Conservation (phyloP, 1,140 invertebrate species). For the Formica selysi region DNA sequence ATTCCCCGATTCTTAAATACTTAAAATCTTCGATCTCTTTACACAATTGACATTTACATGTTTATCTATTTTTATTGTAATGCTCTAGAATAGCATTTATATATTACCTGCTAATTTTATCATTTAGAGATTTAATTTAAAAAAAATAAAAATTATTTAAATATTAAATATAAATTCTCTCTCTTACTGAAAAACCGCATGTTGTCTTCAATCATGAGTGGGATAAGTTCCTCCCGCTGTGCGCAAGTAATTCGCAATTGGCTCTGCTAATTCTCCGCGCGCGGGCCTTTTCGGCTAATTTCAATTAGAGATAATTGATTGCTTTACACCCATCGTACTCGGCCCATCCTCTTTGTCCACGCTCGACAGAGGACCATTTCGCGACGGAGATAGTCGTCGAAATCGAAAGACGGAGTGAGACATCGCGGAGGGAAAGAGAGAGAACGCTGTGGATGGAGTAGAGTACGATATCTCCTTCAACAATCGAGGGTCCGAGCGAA, state of each 20-base stretch:
- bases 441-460: not conserved
- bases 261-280: conserved; percentile 43
- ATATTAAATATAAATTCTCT: not conserved
- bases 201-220: conserved; percentile 11
- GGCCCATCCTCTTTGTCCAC: conserved; percentile 45
- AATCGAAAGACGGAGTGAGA: conserved; percentile 19
- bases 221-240: conserved; percentile 23
- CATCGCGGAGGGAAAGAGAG: not conserved
- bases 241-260: conserved; percentile 52
- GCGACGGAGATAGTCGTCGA: conserved; percentile 13
- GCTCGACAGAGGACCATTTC: conserved; percentile 36
- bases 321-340: conserved; percentile 62
- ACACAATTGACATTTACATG: too few species aligned
- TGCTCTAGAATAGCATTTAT: not conserved
- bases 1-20: not conserved
- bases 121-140: not conserved
- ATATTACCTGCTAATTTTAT: not conserved
- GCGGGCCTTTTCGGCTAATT: conserved; percentile 59
- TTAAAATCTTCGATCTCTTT: not conserved
- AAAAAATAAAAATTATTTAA: not conserved
- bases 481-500: conserved; percentile 32
- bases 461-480: conserved; percentile 52
- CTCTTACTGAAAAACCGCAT: not conserved
- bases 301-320: conserved; percentile 66
- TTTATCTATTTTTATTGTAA: not conserved